A percentile compares a stretch with the other conserved stretches of the same genome.
Evolutionary conservation across 2,113 vertebrate species (phyloP).

Genomic region (Proteles cristata): DNA sequence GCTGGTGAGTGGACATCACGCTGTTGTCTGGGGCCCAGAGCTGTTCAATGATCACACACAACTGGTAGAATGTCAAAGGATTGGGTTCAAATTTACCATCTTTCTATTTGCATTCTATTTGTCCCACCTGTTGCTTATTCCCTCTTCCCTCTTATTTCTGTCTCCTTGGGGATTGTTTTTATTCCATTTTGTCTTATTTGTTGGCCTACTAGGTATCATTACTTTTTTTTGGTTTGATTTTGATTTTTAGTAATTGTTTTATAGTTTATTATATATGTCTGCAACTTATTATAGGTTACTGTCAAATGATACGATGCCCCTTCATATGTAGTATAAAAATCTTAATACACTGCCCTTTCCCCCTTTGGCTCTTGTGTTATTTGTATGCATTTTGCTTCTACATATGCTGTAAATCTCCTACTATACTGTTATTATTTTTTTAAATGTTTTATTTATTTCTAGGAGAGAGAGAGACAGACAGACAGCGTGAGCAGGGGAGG

Average conservation of each 20-base stretch:
- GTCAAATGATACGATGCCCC: fast-evolving
- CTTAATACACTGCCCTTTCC: not conserved
- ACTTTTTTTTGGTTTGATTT: not conserved
- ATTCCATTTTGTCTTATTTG: not conserved
- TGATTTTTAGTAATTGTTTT: not conserved
- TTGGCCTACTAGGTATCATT: not conserved
- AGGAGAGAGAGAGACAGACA: no score
- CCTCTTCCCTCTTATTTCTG: not conserved
- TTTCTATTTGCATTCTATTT: not conserved
- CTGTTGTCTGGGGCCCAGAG: not conserved
- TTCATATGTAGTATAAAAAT: fast-evolving
- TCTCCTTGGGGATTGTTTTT: not conserved
- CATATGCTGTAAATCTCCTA: not conserved
- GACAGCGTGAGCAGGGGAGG: no score
- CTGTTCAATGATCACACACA: not conserved
- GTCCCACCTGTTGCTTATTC: not conserved
- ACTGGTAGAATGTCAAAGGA: fast-evolving
- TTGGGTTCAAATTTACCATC: not conserved
- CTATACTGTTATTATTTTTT: not conserved
- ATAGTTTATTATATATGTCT: not conserved
- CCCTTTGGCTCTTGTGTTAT: not conserved
- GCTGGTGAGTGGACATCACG: fast-evolving
- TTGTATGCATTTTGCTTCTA: not conserved
- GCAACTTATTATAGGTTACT: no score
- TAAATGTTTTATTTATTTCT: no score